Conservation (phyloP, 2,797 vertebrate genomes). For the Artibeus jamaicensis region DNA sequence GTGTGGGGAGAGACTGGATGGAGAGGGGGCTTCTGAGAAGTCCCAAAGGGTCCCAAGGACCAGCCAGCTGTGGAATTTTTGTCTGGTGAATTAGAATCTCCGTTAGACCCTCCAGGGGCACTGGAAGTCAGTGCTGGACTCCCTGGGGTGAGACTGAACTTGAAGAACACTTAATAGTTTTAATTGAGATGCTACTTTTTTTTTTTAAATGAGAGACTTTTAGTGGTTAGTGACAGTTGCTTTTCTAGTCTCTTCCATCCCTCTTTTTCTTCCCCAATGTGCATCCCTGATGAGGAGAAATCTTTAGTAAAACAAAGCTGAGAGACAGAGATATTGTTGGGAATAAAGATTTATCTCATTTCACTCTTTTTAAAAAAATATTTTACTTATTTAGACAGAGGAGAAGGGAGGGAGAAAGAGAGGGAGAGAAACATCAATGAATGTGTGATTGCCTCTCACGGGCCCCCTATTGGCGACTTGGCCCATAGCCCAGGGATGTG, state of each 20-base stretch:
- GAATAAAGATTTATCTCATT: not conserved
- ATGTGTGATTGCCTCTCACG: no score
- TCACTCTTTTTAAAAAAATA: not conserved
- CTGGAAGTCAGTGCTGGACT: not conserved
- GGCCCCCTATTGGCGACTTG: no score
- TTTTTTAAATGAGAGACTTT: not conserved
- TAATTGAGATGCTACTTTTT: not conserved
- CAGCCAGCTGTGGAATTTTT: not conserved
- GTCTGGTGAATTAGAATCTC: constrained; percentile 16
- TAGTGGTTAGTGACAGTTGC: not conserved
- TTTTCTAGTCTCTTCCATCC: not conserved
- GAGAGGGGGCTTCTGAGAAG: constrained; percentile 40
- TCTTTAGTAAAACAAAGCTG: not conserved
- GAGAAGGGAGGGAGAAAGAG: no score
- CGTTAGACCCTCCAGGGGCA: not conserved
- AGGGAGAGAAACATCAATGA: no score
- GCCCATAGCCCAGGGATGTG: no score
- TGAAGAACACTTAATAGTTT: not conserved
- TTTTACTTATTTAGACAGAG: no score
- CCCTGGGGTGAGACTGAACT: not conserved
- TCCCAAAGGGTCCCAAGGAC: not conserved
- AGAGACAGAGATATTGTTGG: not conserved
- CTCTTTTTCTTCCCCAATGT: not conserved
- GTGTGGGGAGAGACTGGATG: not conserved
- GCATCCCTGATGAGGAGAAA: not conserved